Evolutionary conservation across 2,797 vertebrate genomes (phyloP), one percentile per base, ranked within the genome.

Genomic region (Lates japonicus): DNA sequence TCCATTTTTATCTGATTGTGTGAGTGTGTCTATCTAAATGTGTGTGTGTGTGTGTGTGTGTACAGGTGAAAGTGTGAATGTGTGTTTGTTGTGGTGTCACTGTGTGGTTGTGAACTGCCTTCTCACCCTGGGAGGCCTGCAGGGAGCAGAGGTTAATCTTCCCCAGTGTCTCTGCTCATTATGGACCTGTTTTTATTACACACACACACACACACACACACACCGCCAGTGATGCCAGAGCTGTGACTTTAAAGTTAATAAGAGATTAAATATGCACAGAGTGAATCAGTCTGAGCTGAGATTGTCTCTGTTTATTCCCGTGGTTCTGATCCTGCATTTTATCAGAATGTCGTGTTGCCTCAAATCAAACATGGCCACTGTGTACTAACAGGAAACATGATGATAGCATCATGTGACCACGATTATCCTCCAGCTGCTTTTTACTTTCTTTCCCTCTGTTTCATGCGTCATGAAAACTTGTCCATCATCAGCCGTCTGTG

Each of bases 131-230:
- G 92, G 93, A 93, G 94, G 94, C 88, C 94, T 85, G 51, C 68
- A 80, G 88, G 88, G 90, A 91, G 91, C 90, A 93, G 92, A 92
- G 94, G 93, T 95, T 94, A 95, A 95, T 94, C 94, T 90, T 70
- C 68, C 57, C 55, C 80, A 79, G 65, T 87, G 83, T 89, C 80
- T 80, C 44, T 78, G 63, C 66, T 87, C 75, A 83, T 20, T 78
- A 68, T 70, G 29, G 69, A 80, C 87, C 84, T 89, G 88, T 88
- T 88, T 85, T 88, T 85, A 85, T 88, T 44, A 55, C 52, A 55
- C 51, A 31, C 61, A 58, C 71, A 33, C 58, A 52, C 75, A 60
- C 70, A 44, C 41, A 20, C 61, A 57, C 72, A 37, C 65, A 54
- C 81, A 65, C 68, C n/a, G n/a, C n/a, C n/a, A n/a, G 1, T 29